Percentiles rank a stretch among this genome's conserved stretches.
These are phyloP conservation scores for Hippocampus guttulatus DNA, from an alignment of 2,113 vertebrate genomes.

Conservation along the genomic window DNA sequence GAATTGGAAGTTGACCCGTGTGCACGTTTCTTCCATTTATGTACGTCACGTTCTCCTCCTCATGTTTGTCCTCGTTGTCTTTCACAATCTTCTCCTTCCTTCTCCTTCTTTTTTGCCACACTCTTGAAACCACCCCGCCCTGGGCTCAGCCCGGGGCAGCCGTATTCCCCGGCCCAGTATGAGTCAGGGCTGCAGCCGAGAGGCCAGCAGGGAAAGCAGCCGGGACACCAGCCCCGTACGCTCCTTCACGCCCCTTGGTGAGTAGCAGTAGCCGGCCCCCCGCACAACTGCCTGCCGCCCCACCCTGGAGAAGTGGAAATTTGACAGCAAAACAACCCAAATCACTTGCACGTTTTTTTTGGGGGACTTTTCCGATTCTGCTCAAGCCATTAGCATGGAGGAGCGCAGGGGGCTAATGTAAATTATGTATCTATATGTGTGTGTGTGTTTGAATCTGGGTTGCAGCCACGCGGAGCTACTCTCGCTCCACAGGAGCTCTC, in stretches of 20 bases:
- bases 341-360: constrained; percentile 12
- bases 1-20: not conserved
- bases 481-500: constrained; percentile 97
- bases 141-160: constrained; percentile 83
- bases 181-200: constrained; percentile 98
- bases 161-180: constrained; percentile 97
- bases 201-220: constrained; percentile 98
- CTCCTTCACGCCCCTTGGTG: constrained; percentile 94
- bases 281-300: not conserved
- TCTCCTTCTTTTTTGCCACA: constrained; percentile 20
- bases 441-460: constrained; percentile 73
- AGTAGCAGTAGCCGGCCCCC: constrained; percentile 64
- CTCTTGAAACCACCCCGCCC: constrained; percentile 39
- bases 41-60: constrained; percentile 43
- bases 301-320: not conserved
- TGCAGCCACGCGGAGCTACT: constrained; percentile 97
- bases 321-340: not conserved
- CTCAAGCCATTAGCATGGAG: constrained; percentile 11
- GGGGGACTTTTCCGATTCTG: constrained; percentile 19
- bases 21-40: constrained; percentile 27
- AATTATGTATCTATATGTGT: constrained; percentile 10
- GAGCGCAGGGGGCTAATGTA: constrained; percentile 13
- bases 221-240: constrained; percentile 95
- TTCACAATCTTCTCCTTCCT: constrained; percentile 40
- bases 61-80: constrained; percentile 22